Evolutionary conservation across 1,140 invertebrate species (phyloP).

Genomic region (Teleogryllus occipitalis): DNA sequence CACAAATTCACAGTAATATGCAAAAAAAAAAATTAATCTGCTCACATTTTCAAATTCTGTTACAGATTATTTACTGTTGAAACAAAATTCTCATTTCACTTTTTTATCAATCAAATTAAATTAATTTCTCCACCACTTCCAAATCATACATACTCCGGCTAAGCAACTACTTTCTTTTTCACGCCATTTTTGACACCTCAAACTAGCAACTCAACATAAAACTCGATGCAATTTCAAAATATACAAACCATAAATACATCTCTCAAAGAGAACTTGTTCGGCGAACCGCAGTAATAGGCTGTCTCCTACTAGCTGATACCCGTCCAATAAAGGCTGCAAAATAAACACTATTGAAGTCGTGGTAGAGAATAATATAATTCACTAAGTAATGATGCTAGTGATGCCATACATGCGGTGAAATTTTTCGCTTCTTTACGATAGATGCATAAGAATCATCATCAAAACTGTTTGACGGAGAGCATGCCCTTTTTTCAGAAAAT

Average conservation of each 20-base stretch:
- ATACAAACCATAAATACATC: background rate
- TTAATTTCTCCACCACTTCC: background rate
- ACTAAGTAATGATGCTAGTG: no score
- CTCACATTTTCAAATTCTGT: no score
- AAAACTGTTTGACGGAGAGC: no score
- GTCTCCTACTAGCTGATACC: slow-evolving; percentile 7
- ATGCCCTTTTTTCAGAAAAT: no score
- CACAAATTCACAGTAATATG: background rate
- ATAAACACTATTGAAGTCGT: background rate
- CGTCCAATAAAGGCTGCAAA: background rate
- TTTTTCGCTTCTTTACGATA: no score
- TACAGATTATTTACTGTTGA: no score
- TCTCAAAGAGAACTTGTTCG: background rate
- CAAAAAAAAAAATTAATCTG: no score
- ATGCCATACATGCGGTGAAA: no score
- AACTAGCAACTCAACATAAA: background rate
- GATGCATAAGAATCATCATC: no score
- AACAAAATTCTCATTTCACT: background rate
- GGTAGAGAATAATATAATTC: background rate
- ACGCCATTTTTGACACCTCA: background rate
- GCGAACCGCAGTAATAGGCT: slow-evolving; percentile 3
- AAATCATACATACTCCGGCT: background rate
- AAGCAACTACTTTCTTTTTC: background rate
- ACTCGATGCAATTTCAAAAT: background rate
- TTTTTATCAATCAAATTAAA: background rate